Conservation (phyloP, 2,113 vertebrate genomes). For the Myotis brandtii region DNA sequence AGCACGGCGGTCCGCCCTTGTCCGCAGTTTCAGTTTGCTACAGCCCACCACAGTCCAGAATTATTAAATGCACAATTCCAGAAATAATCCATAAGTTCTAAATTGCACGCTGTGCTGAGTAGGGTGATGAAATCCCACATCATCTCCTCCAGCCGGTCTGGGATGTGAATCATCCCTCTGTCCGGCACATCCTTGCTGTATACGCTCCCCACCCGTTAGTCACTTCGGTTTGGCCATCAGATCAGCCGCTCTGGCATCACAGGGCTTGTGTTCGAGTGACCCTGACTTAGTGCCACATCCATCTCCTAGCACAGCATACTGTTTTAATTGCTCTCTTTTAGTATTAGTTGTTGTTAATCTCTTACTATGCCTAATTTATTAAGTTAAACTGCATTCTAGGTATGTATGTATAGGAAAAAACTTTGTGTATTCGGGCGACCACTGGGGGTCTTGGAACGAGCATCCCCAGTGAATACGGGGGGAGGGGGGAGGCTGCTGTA, state of each 20-base stretch:
- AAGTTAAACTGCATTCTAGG: not conserved
- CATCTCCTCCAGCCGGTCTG: not conserved
- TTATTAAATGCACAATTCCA: not conserved
- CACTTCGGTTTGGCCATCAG: not conserved
- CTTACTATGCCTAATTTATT: not conserved
- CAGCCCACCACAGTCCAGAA: not conserved
- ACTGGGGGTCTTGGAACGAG: not conserved
- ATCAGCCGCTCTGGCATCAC: not conserved
- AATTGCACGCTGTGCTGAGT: not conserved
- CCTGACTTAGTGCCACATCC: no score
- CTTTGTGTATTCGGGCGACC: not conserved
- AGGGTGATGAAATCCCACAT: not conserved
- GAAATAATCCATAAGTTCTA: not conserved
- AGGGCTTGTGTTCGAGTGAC: not conserved
- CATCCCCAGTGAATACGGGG: no score
- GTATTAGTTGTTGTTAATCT: not conserved
- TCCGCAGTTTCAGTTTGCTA: not conserved
- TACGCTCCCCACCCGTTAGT: not conserved
- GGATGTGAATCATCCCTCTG: no score
- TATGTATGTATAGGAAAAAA: not conserved
- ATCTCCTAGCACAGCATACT: no score
- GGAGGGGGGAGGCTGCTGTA: not conserved
- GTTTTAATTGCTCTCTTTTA: not conserved
- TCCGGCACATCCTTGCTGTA: not conserved
- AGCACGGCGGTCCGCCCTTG: rapidly evolving